phyloP scores from a whole-genome alignment of 2,797 vertebrate species.

The Channa striata region DNA sequence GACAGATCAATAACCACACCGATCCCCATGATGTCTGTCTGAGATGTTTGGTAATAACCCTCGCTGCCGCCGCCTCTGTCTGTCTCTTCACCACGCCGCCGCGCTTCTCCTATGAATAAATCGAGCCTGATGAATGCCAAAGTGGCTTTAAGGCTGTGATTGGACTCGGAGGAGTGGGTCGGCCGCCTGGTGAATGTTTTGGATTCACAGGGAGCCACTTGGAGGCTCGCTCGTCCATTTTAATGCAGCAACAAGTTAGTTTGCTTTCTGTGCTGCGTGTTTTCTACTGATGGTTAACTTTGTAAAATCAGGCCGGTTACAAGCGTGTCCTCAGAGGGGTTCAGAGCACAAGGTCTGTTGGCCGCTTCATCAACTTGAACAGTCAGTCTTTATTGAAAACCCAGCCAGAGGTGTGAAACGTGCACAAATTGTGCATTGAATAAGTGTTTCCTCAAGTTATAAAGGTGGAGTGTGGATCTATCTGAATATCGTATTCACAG shows the following conservation, averaged over 20 bases:
- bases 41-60: conserved; percentile 58
- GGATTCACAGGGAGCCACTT: conserved; percentile 16
- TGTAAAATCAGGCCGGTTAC: not conserved
- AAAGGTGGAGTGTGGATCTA: no score
- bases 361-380: not conserved
- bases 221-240: conserved; percentile 13
- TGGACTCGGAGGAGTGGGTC: conserved; percentile 26
- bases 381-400: not conserved
- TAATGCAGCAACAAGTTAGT: conserved; percentile 7
- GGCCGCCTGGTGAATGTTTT: conserved; percentile 21
- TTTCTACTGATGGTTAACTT: not conserved
- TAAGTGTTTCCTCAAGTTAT: no score
- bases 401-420: no score
- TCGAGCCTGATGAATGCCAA: conserved; percentile 48
- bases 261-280: not conserved
- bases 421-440: no score
- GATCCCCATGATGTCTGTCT: conserved; percentile 22
- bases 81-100: not conserved
- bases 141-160: conserved; percentile 40
- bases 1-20: conserved; percentile 53
- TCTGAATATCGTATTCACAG: no score
- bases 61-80: conserved; percentile 3
- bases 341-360: not conserved
- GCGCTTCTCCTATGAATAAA: conserved; percentile 53
- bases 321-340: not conserved